Percentiles rank a stretch among this genome's conserved stretches.
phyloP scores from a whole-genome alignment of 2,797 vertebrate genomes.

The Chrosomus eos region DNA sequence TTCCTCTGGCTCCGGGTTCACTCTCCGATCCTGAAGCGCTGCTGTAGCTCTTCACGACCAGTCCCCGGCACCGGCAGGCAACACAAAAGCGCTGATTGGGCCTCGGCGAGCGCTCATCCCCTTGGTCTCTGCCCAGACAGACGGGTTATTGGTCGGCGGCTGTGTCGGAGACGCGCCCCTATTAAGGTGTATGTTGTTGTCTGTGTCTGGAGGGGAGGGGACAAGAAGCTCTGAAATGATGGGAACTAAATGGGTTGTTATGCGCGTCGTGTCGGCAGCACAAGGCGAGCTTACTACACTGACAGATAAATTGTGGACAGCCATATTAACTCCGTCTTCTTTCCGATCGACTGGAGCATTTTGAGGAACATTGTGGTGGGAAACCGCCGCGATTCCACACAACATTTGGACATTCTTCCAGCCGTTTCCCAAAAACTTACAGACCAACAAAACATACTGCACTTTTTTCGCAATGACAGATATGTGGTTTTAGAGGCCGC shows the following conservation, averaged over 20 bases:
- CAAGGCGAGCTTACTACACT: slow-evolving; percentile 65
- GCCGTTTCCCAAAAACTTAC: slow-evolving; percentile 27
- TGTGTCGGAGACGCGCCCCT: slow-evolving; percentile 74
- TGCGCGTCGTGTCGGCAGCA: slow-evolving; percentile 67
- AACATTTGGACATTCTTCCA: slow-evolving; percentile 30
- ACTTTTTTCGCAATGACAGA: slow-evolving; percentile 18
- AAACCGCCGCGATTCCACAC: slow-evolving; percentile 14
- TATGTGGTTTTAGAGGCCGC: not conserved
- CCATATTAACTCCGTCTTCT: slow-evolving; percentile 68
- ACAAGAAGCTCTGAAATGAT: slow-evolving; percentile 69
- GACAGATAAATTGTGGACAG: slow-evolving; percentile 69
- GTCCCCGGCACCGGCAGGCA: slow-evolving; percentile 86
- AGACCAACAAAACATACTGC: slow-evolving; percentile 4
- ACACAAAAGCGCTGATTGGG: slow-evolving; percentile 84
- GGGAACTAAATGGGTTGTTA: slow-evolving; percentile 71
- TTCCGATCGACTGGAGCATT: slow-evolving; percentile 52
- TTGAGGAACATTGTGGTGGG: slow-evolving; percentile 44
- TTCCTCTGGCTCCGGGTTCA: slow-evolving; percentile 82
- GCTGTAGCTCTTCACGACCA: slow-evolving; percentile 81
- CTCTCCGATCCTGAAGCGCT: slow-evolving; percentile 83
- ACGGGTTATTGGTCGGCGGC: slow-evolving; percentile 73
- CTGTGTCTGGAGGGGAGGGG: slow-evolving; percentile 78
- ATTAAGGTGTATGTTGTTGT: slow-evolving; percentile 81
- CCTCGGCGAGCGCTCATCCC: slow-evolving; percentile 75
- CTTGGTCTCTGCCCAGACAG: slow-evolving; percentile 70